Percentiles rank a stretch among this genome's conserved stretches.
phyloP scores from a whole-genome alignment of 2,797 vertebrate species.

The Diplodus sargus region DNA sequence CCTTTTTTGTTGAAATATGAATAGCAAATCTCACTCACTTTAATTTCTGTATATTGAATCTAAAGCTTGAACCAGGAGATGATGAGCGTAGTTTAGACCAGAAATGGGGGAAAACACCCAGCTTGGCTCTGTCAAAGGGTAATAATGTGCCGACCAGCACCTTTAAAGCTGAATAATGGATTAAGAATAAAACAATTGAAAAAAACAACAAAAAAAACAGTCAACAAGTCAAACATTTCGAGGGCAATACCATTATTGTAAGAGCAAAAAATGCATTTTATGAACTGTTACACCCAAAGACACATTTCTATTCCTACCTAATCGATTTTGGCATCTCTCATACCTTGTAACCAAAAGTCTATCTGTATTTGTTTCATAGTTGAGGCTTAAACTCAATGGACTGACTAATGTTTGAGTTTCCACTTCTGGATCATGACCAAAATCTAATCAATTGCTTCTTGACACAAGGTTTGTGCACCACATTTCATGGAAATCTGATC shows the following conservation, averaged over 20 bases:
- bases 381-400: neutral
- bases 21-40: no score
- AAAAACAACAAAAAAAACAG: no score
- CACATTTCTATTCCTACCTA: neutral
- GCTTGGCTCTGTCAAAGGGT: no score
- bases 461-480: neutral
- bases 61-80: no score
- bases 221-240: neutral
- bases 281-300: neutral
- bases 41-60: no score
- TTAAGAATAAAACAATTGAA: no score
- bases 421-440: neutral
- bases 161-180: no score
- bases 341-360: neutral
- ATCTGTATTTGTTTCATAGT: neutral
- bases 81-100: neutral
- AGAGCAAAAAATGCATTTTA: neutral
- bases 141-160: no score
- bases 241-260: neutral
- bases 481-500: constrained; percentile 24
- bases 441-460: neutral
- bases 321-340: neutral
- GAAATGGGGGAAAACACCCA: neutral
- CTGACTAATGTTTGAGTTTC: neutral
- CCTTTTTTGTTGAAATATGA: no score